A percentile compares a stretch with the other conserved stretches of the same genome.
phyloP scores from a whole-genome alignment of 2,888 invertebrate genomes.

The Trichogramma dendrolimi region DNA sequence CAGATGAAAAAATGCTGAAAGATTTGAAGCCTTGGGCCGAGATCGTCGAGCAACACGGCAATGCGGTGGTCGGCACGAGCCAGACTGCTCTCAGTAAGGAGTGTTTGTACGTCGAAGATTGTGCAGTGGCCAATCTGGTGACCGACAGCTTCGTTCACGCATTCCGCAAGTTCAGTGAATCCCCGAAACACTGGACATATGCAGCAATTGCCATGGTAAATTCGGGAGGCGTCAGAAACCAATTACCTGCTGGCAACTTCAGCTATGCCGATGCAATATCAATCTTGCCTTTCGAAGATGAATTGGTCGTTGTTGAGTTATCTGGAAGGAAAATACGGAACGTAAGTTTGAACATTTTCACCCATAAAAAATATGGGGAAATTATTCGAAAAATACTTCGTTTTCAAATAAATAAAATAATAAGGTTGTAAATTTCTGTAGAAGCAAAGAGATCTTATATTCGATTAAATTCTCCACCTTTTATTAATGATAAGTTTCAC shows the following conservation, averaged over 20 bases:
- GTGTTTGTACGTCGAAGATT: slow-evolving; percentile 61
- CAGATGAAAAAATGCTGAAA: slow-evolving; percentile 60
- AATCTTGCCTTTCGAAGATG: slow-evolving; percentile 74
- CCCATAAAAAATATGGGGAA: slow-evolving; percentile 16
- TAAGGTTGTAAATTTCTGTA: too few relatives aligned
- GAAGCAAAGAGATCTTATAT: too few relatives aligned
- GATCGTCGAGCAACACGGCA: slow-evolving; percentile 57
- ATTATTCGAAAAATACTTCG: neutral
- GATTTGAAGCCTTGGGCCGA: slow-evolving; percentile 62
- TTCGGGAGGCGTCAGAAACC: slow-evolving; percentile 67
- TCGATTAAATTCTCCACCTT: neutral
- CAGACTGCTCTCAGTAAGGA: slow-evolving; percentile 57
- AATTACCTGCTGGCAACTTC: slow-evolving; percentile 55
- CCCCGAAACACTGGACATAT: slow-evolving; percentile 58
- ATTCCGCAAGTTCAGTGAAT: slow-evolving; percentile 51
- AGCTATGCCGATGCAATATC: slow-evolving; percentile 67
- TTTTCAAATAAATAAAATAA: too few relatives aligned
- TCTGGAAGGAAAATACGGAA: slow-evolving; percentile 60
- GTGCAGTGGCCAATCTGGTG: slow-evolving; percentile 70
- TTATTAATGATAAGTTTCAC: neutral
- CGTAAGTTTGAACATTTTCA: slow-evolving; percentile 39
- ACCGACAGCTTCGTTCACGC: slow-evolving; percentile 67
- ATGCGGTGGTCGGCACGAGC: slow-evolving; percentile 58
- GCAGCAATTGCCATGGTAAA: slow-evolving; percentile 67
- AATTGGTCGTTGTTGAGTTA: slow-evolving; percentile 67